phyloP scores from a whole-genome alignment of 2,797 vertebrate species.

The Ctenochaetus hawaiiensis region DNA sequence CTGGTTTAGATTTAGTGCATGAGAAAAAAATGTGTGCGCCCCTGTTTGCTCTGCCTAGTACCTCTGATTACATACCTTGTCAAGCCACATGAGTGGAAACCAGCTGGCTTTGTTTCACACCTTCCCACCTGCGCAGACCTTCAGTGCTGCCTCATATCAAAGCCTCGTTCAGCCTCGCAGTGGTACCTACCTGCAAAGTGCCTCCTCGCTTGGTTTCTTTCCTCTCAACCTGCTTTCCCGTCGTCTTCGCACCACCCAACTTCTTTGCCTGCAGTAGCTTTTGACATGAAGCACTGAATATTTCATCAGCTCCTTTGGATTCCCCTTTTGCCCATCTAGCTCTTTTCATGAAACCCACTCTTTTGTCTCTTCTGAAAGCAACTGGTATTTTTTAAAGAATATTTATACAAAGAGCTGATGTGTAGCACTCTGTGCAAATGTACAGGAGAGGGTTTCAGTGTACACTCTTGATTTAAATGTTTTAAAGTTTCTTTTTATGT shows the following conservation, averaged over 20 bases:
- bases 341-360: constrained; percentile 68
- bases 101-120: constrained; percentile 61
- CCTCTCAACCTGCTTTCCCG: constrained; percentile 35
- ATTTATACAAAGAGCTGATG: constrained; percentile 66
- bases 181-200: constrained; percentile 51
- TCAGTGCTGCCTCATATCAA: constrained; percentile 41
- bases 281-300: constrained; percentile 81
- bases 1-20: constrained; percentile 23
- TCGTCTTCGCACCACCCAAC: constrained; percentile 39
- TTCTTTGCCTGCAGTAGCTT: constrained; percentile 68
- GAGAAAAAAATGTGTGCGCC: constrained; percentile 20
- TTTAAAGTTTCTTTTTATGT: constrained; percentile 14
- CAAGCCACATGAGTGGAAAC: constrained; percentile 55
- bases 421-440: constrained; percentile 53
- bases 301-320: constrained; percentile 77
- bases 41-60: constrained; percentile 24
- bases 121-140: constrained; percentile 48
- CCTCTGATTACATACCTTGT: constrained; percentile 59
- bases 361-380: constrained; percentile 69
- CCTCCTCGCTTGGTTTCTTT: constrained; percentile 44
- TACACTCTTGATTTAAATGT: constrained; percentile 41
- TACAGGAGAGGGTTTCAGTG: constrained; percentile 39
- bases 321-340: constrained; percentile 54
- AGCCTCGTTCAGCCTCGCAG: constrained; percentile 52
- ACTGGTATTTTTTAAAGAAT: constrained; percentile 69